phyloP scores from a whole-genome alignment of 2,113 vertebrate species.

The Prolemur simus region DNA sequence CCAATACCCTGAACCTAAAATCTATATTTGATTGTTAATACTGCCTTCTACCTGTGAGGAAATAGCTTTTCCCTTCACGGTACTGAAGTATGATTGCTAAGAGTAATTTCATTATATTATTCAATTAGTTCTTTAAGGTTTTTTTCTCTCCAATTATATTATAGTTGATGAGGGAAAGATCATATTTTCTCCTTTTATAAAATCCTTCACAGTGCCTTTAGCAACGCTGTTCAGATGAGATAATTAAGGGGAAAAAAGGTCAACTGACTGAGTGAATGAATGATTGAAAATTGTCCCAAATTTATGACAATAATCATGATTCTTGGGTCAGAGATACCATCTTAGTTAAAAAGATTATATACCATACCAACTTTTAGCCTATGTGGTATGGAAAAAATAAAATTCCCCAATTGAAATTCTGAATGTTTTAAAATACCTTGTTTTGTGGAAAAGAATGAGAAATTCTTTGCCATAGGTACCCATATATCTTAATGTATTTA shows the following conservation, averaged over 20 bases:
- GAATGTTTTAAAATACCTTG: neutral
- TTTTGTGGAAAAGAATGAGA: neutral
- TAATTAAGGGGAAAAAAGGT: neutral
- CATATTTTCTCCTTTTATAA: conserved; percentile 40
- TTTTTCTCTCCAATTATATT: conserved; percentile 43
- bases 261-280: neutral
- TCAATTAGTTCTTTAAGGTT: conserved; percentile 65
- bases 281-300: neutral
- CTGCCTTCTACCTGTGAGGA: conserved; percentile 45
- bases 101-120: conserved; percentile 65
- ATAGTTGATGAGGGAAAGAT: conserved; percentile 38
- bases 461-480: neutral
- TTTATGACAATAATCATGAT: conserved; percentile 13
- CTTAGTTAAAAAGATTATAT: neutral
- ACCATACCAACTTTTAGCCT: neutral
- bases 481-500: neutral
- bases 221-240: conserved; percentile 40
- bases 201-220: conserved; percentile 25
- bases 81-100: conserved; percentile 44
- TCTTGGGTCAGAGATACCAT: neutral
- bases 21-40: conserved; percentile 22
- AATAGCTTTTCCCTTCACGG: conserved; percentile 31
- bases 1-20: conserved; percentile 25
- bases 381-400: neutral
- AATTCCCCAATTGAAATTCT: neutral